phyloP scores from a whole-genome alignment of 1,140 invertebrate genomes.

The Littorina saxatilis region DNA sequence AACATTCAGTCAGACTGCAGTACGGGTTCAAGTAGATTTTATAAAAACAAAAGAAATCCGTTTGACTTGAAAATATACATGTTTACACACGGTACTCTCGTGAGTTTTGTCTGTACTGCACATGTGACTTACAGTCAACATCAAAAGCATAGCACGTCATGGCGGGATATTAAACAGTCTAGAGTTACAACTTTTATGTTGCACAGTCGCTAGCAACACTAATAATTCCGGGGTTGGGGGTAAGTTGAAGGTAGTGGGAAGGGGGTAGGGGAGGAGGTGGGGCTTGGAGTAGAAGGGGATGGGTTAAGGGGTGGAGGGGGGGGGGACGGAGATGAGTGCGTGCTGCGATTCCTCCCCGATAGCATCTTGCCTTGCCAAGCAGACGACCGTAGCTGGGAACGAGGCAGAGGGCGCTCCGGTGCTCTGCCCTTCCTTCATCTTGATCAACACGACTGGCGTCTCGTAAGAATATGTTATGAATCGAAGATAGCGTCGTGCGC shows the following conservation, averaged over 20 bases:
- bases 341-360: slow-evolving; percentile 9
- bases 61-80: background rate
- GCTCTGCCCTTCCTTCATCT: background rate
- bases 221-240: background rate
- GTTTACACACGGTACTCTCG: background rate
- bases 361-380: background rate
- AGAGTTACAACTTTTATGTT: slow-evolving; percentile 5
- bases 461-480: slow-evolving; percentile 20
- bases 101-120: background rate
- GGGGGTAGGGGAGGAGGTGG: too few relatives aligned
- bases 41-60: too few relatives aligned
- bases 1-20: too few relatives aligned
- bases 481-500: background rate
- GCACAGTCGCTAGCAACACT: slow-evolving; percentile 1
- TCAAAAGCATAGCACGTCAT: background rate
- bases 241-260: too few relatives aligned
- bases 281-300: too few relatives aligned
- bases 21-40: too few relatives aligned
- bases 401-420: background rate
- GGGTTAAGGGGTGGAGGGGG: too few relatives aligned
- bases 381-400: background rate
- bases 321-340: too few relatives aligned
- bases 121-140: background rate
- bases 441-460: background rate
- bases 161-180: slow-evolving; percentile 17